These are phyloP conservation scores for Brienomyrus brachyistius DNA, from an alignment of 2,113 vertebrate species.

Conservation along the genomic window DNA sequence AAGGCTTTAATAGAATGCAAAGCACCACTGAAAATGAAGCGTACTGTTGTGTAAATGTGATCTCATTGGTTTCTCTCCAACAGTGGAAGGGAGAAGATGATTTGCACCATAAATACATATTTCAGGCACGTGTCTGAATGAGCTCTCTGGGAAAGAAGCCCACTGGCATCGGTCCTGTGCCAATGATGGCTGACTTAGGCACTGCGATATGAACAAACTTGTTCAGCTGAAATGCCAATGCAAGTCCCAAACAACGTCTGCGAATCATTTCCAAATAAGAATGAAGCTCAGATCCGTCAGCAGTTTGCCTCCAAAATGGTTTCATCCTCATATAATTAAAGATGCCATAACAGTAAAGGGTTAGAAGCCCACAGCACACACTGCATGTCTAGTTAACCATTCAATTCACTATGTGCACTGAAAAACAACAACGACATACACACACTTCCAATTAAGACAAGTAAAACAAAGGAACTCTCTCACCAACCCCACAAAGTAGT, in stretches of 20 bases:
- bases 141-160: background rate
- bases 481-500: constrained; percentile 59
- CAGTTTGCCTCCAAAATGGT: background rate
- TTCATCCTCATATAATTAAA: background rate
- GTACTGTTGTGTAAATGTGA: background rate
- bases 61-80: background rate
- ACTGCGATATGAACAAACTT: background rate
- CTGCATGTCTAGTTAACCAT: constrained; percentile 28
- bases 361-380: constrained; percentile 35
- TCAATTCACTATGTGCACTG: constrained; percentile 36
- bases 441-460: constrained; percentile 42
- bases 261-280: background rate
- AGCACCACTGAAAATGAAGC: constrained; percentile 15
- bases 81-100: background rate
- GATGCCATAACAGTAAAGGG: background rate
- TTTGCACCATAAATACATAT: background rate
- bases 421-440: constrained; percentile 55
- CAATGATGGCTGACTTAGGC: constrained; percentile 4
- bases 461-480: constrained; percentile 45
- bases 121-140: background rate
- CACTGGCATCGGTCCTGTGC: background rate
- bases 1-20: background rate
- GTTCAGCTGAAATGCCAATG: background rate
- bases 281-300: background rate
- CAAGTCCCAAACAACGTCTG: background rate